Base-by-base conservation (phyloP, 2,797 vertebrate genomes). In the Notolepis coatsorum region DNA sequence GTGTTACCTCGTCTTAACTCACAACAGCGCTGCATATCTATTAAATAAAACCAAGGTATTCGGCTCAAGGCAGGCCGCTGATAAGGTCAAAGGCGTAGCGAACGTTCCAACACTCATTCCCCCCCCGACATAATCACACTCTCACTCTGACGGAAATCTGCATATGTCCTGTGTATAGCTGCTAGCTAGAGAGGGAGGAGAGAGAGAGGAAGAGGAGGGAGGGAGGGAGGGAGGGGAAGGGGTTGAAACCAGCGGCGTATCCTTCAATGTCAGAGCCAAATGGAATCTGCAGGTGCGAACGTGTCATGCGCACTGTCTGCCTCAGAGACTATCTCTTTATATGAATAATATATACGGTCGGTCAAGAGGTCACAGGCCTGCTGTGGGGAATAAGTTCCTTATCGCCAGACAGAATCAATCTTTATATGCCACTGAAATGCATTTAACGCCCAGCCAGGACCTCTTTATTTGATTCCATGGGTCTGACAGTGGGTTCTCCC, bases 241-340 rank as follows among this genome's bases (percentile, higher is more conserved):
- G 63, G 31, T 60, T 7, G 37, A 57, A 81, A 79, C 77, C 83
- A 76, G 67, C 43, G 63, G 41, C 15, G 18, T 43, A 21, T 21
- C 41, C 41, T 18, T 43, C 80, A 89, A 87, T 89, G 84, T 85
- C 84, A 71, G 68, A 65, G 54, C 50, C 79, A 87, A 90, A 92
- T 91, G 88, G 73, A 93, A 90, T 91, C 83, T 82, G 79, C 88
- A 89, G 84, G 85, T 90, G 84, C 85, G 88, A 92, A 90, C 86
- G 81, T 85, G 80, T 72, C 80, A 75, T 81, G 77, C 68, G 74
- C n/a, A n/a, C n/a, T 75, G 33, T 75, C 76, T 78, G 73, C 70
- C 77, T 81, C 68, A 45, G 66, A 77, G 87, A 33, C 81, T 84
- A 85, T 87, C 89, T 86, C 83, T 89, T 84, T 87, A 87, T 87